Evolutionary conservation across 2,888 invertebrate genomes (phyloP).

Genomic region (Stenodera caucasica): DNA sequence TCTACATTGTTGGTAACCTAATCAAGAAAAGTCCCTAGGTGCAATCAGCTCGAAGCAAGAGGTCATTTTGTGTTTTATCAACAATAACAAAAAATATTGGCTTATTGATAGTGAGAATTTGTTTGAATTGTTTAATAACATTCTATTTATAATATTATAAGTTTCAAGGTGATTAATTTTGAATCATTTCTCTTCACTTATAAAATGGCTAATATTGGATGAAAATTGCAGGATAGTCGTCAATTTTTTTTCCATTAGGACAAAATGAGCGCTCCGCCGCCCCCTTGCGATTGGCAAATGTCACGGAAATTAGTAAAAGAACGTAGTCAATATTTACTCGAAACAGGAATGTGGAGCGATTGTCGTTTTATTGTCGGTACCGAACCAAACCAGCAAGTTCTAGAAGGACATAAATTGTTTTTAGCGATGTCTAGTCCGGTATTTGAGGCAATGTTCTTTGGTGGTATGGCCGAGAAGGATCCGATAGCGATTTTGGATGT

Average conservation of each 20-base stretch:
- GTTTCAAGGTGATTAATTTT: neutral
- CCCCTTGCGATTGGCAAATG: constrained; percentile 75
- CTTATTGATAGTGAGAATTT: neutral
- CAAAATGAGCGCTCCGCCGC: constrained; percentile 57
- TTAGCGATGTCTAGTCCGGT: constrained; percentile 87
- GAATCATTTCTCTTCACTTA: neutral
- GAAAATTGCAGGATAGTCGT: neutral
- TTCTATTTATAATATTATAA: too few species aligned
- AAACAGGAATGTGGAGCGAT: constrained; percentile 81
- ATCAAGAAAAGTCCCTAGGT: neutral
- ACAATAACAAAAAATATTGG: neutral
- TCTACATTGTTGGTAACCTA: neutral
- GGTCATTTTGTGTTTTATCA: constrained; percentile 4
- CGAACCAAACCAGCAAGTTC: constrained; percentile 72
- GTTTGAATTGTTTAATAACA: neutral
- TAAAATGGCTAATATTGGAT: neutral
- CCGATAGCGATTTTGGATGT: constrained; percentile 82
- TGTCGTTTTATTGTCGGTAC: constrained; percentile 81
- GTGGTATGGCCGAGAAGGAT: constrained; percentile 76
- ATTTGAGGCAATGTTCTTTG: constrained; percentile 87
- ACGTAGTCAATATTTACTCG: constrained; percentile 73
- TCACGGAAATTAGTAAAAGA: constrained; percentile 71
- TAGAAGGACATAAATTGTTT: constrained; percentile 77
- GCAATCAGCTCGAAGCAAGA: neutral
- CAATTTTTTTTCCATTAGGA: neutral